Evolutionary conservation across 2,888 invertebrate genomes (phyloP), one percentile per base, ranked within the genome.

Genomic region (Arctia plantaginis): DNA sequence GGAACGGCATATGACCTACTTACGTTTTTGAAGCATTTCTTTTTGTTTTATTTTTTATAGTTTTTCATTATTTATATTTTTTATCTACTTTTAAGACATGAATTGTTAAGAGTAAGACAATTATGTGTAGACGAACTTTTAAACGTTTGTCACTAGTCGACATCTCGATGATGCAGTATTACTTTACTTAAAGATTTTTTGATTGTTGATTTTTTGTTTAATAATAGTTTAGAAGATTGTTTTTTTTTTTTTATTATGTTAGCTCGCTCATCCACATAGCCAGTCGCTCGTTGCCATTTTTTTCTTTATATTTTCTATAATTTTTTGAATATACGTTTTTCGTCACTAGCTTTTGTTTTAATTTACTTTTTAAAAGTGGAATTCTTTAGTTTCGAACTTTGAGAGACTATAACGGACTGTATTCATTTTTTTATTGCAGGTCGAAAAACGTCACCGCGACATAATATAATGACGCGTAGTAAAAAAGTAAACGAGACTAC

Each of bases 401-500:
- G 30, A 23, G 73, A 73, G 47, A 68, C 79, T 82, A 83, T 85
- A 91, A 86, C 86, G 88, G 89, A 93, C 90, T 92, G 90, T 92
- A 92, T 86, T 87, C 65, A 74, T 79, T 88, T 92, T 92, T 92
- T 90, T 88, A 88, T 95, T 95, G 84, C 95, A 95, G 95, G 90
- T 91, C 87, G 85, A 81, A 90, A 88, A 87, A 78, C 89, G 76
- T 82, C 91, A 87, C 88, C 87, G 75, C 82, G 89, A 81, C 89
- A 91, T 83, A 90, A 89, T 90, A 92, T 94, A 87, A 89, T 94
- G 89, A 94, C 95, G 77, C 91, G 93, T 80, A 94, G 93, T 90
- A 94, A 93, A 91, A 92, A 91, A 84, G 86, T 88, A 69, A 87
- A 86, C 78, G 93, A 93, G 81, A 89, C 90, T 69, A 93, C 93